phyloP scores from a whole-genome alignment of 2,888 invertebrate genomes.

The Leptinotarsa rubiginosa region DNA sequence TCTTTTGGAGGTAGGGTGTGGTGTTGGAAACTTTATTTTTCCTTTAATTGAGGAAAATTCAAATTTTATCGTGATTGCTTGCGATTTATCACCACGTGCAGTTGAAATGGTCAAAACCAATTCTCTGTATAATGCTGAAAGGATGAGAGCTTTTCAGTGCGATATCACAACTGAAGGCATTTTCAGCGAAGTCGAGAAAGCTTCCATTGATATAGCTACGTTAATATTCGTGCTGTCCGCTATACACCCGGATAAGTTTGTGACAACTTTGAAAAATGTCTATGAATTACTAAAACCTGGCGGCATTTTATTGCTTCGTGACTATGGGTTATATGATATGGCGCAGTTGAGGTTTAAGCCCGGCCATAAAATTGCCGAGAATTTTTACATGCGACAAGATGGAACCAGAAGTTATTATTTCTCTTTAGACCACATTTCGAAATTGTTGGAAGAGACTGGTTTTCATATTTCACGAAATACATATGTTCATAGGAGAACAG shows the following conservation, averaged over 20 bases:
- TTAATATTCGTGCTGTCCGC: conserved; percentile 96
- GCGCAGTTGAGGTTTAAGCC: conserved; percentile 94
- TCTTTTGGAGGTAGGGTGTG: conserved; percentile 91
- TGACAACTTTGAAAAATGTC: conserved; percentile 73
- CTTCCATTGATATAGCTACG: conserved; percentile 82
- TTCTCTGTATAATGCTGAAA: conserved; percentile 73
- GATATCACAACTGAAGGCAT: conserved; percentile 83
- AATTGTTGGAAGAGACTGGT: conserved; percentile 76
- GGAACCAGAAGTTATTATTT: conserved; percentile 92
- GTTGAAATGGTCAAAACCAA: conserved; percentile 84
- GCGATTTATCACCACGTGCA: conserved; percentile 94
- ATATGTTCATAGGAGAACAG: conserved; percentile 88
- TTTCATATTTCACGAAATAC: conserved; percentile 77
- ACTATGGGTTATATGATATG: conserved; percentile 96
- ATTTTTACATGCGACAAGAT: conserved; percentile 96
- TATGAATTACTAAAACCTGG: conserved; percentile 76
- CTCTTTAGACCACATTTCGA: conserved; percentile 75
- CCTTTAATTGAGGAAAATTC: conserved; percentile 86
- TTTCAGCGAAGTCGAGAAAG: conserved; percentile 68
- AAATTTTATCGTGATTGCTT: conserved; percentile 83
- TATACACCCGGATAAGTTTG: conserved; percentile 88
- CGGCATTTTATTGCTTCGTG: conserved; percentile 87
- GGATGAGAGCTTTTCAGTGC: conserved; percentile 83
- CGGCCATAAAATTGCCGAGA: conserved; percentile 91
- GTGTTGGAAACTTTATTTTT: conserved; percentile 96